Percentiles rank a stretch among this genome's conserved stretches.
Evolutionary conservation across 92 coral and sea anemone species (phyloP).

Genomic region (Bergia sp.): DNA sequence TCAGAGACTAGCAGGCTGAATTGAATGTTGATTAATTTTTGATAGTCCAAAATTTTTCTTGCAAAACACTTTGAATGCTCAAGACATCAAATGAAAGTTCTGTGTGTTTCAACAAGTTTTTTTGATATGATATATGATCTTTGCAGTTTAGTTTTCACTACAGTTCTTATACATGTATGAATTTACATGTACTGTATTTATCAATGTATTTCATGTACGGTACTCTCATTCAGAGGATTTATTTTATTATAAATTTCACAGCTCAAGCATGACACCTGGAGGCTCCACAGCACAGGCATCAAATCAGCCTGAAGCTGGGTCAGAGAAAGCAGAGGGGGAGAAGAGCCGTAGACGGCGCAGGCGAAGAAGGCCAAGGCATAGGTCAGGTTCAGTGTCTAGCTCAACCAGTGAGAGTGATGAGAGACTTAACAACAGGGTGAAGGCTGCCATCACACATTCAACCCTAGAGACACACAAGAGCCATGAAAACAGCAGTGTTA

Average conservation of each 20-base stretch:
- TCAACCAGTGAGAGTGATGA: constrained; percentile 90
- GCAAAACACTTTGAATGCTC: no score
- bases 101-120: background rate
- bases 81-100: no score
- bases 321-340: constrained; percentile 64
- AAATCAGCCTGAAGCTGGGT: constrained; percentile 47
- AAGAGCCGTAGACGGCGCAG: constrained; percentile 77
- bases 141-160: no score
- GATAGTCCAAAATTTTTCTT: no score
- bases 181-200: no score
- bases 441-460: constrained; percentile 29
- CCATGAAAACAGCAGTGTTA: background rate
- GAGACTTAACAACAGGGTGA: constrained; percentile 58
- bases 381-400: constrained; percentile 88
- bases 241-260: background rate
- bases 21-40: no score
- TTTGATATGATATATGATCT: no score
- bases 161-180: no score
- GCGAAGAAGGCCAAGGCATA: constrained; percentile 73
- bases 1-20: no score
- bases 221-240: background rate
- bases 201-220: no score
- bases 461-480: constrained; percentile 1
- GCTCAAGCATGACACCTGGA: background rate
- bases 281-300: background rate